These are phyloP conservation scores for Pipistrellus pipistrellus DNA, from an alignment of 2,797 vertebrate species.

Conservation along the genomic window DNA sequence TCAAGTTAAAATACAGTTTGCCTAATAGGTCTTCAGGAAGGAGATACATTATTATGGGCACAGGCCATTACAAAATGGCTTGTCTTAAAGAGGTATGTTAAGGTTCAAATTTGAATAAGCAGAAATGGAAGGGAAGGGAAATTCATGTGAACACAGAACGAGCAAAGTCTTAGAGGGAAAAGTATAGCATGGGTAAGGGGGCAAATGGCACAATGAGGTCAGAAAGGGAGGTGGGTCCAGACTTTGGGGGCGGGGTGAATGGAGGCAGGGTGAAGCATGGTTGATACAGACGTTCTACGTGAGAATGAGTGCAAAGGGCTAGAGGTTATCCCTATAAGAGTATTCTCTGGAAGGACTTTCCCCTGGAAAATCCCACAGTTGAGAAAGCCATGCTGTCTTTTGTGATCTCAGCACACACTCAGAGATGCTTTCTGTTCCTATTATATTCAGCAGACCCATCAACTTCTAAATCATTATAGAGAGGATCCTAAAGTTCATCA, in stretches of 20 bases:
- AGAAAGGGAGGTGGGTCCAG: background rate
- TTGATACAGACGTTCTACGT: background rate
- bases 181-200: background rate
- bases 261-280: background rate
- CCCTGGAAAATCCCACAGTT: background rate
- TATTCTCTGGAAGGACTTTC: background rate
- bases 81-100: conserved; percentile 54
- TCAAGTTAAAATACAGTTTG: conserved; percentile 47
- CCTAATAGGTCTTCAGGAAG: conserved; percentile 49
- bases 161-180: background rate
- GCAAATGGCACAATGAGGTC: background rate
- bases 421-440: conserved; percentile 29
- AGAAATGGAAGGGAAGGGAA: background rate
- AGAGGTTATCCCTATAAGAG: background rate
- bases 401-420: background rate
- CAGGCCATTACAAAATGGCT: background rate
- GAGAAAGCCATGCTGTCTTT: background rate
- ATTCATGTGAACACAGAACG: conserved; percentile 4
- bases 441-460: conserved; percentile 41
- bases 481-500: conserved; percentile 4
- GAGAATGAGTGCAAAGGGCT: background rate
- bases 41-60: conserved; percentile 50
- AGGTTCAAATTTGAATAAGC: background rate
- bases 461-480: conserved; percentile 1
- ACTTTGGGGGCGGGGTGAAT: background rate